Conservation (phyloP, 1,140 invertebrate genomes). For the Drosophila lowei region DNA sequence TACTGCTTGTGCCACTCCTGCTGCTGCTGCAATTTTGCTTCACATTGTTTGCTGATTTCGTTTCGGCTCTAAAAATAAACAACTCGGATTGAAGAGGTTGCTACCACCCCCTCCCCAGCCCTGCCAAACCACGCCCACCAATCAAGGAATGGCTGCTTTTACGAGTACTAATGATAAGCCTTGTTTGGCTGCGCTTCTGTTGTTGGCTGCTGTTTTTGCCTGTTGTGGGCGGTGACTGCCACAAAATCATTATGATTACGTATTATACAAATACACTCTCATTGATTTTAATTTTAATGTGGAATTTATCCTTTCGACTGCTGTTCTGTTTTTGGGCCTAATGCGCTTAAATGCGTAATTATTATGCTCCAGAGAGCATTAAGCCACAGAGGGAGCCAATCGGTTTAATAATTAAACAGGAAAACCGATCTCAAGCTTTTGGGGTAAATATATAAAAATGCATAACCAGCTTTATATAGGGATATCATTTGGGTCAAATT, state of each 20-base stretch:
- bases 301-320: constrained; percentile 44
- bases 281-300: constrained; percentile 74
- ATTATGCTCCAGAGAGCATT: constrained; percentile 40
- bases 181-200: constrained; percentile 56
- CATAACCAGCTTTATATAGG: background rate
- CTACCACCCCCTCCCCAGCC: constrained; percentile 1
- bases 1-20: constrained; percentile 26
- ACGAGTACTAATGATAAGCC: constrained; percentile 69
- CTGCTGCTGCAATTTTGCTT: constrained; percentile 69
- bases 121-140: constrained; percentile 41
- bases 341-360: constrained; percentile 59
- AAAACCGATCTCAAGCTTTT: too few species aligned
- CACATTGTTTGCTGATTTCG: constrained; percentile 76
- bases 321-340: constrained; percentile 15
- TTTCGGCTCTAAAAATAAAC: constrained; percentile 70
- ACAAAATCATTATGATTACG: constrained; percentile 70
- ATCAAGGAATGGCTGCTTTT: constrained; percentile 65
- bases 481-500: background rate
- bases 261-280: constrained; percentile 50
- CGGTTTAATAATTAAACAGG: constrained; percentile 12
- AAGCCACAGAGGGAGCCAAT: constrained; percentile 11
- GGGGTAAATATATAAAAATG: background rate
- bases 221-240: constrained; percentile 35
- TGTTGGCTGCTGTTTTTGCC: too few species aligned
- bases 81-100: constrained; percentile 6